A percentile compares a stretch with the other conserved stretches of the same genome.
phyloP scores from a whole-genome alignment of 2,888 invertebrate genomes.

The Neuroscelio doddi region DNA sequence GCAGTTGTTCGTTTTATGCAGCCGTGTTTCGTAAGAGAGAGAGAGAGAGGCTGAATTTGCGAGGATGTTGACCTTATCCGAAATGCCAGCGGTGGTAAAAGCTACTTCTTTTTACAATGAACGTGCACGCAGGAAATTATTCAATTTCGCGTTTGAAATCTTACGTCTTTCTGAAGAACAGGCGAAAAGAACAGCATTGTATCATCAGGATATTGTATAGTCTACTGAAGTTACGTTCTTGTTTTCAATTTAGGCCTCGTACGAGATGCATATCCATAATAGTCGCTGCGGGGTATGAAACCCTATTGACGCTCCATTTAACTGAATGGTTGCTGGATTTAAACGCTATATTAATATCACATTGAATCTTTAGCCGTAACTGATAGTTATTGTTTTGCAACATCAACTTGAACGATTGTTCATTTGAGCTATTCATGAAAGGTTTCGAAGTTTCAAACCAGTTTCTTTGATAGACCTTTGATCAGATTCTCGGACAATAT shows the following conservation, averaged over 20 bases:
- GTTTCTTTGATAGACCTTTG: no score
- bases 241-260: slow-evolving; percentile 36
- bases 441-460: no score
- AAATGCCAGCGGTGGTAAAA: slow-evolving; percentile 17
- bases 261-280: slow-evolving; percentile 12
- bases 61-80: slow-evolving; percentile 31
- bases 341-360: slow-evolving; percentile 35
- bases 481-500: no score
- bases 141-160: slow-evolving; percentile 34
- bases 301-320: slow-evolving; percentile 39
- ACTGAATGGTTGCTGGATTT: slow-evolving; percentile 37
- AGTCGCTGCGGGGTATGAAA: slow-evolving; percentile 21
- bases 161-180: slow-evolving; percentile 20
- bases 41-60: slow-evolving; percentile 12
- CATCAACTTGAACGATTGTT: background rate
- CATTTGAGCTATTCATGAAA: no score
- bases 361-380: slow-evolving; percentile 29
- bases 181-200: slow-evolving; percentile 15
- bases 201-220: slow-evolving; percentile 19
- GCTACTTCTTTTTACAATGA: no score
- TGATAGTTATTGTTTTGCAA: slow-evolving; percentile 32
- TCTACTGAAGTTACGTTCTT: slow-evolving; percentile 23
- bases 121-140: slow-evolving; percentile 33
- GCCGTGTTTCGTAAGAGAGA: slow-evolving; percentile 5
- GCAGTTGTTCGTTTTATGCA: slow-evolving; percentile 12